phyloP scores from a whole-genome alignment of 35 echinoderm and acorn worm species.

The Ptychodera flava region DNA sequence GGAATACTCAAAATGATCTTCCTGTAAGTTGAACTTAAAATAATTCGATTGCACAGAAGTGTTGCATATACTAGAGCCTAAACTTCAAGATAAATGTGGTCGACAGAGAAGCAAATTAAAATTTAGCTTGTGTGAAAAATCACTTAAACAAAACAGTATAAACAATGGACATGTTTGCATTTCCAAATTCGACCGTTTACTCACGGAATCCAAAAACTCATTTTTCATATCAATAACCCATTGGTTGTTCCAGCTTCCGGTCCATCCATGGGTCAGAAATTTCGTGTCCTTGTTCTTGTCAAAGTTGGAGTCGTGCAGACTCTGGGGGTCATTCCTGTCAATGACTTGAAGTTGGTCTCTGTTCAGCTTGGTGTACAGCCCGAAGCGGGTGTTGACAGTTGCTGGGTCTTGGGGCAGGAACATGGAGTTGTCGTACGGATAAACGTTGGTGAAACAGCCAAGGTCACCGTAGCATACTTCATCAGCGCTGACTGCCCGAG shows the following conservation, averaged over 20 bases:
- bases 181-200: too few species aligned
- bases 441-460: conserved; percentile 64
- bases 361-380: conserved; percentile 40
- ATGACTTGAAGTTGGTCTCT: conserved; percentile 24
- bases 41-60: too few species aligned
- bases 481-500: too few species aligned
- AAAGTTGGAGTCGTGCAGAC: conserved; percentile 35
- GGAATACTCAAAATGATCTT: too few species aligned
- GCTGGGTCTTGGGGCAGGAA: conserved; percentile 55
- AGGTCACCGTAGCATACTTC: conserved; percentile 67
- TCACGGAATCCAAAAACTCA: conserved; percentile 22
- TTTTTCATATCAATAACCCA: conserved; percentile 29
- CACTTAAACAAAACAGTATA: too few species aligned
- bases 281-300: conserved; percentile 12
- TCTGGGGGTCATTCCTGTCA: conserved; percentile 6
- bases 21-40: too few species aligned
- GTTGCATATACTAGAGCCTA: too few species aligned
- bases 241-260: conserved; percentile 4
- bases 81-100: too few species aligned
- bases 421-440: conserved; percentile 6
- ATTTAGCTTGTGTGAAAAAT: too few species aligned
- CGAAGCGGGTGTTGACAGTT: conserved; percentile 56
- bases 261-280: conserved; percentile 40
- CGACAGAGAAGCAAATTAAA: too few species aligned
- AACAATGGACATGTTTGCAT: too few species aligned